Evolutionary conservation across 1,140 invertebrate genomes (phyloP).

Genomic region (Saccostrea glomerata): DNA sequence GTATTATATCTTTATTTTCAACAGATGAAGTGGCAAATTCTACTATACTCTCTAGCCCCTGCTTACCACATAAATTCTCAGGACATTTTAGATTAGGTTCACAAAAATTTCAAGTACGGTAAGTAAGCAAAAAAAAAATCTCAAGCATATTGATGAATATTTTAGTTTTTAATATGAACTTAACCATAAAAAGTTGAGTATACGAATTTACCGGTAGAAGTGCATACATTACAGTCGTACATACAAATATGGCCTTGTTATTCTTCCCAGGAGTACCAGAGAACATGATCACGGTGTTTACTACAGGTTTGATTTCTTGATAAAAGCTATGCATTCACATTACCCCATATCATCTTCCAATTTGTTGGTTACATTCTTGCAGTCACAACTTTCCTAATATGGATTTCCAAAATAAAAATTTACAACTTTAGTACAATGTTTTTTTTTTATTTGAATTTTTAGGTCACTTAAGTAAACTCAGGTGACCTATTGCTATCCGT

Average conservation of each 20-base stretch:
- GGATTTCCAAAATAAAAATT: not conserved
- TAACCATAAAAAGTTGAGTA: not conserved
- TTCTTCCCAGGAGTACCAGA: not conserved
- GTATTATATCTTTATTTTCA: not conserved
- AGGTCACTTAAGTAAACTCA: too few species aligned
- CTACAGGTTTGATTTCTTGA: not conserved
- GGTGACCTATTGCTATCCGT: too few species aligned
- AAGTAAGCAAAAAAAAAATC: not conserved
- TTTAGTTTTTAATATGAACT: not conserved
- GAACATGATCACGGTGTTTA: not conserved
- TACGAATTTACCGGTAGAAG: not conserved
- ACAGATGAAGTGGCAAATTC: constrained; percentile 6
- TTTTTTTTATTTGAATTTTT: too few species aligned
- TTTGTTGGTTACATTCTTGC: not conserved
- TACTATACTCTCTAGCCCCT: constrained; percentile 41
- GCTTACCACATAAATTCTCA: constrained; percentile 41
- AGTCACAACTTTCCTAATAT: not conserved
- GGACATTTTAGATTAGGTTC: constrained; percentile 42
- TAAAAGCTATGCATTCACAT: not conserved
- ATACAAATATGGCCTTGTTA: not conserved
- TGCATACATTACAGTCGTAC: not conserved
- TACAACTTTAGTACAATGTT: not conserved
- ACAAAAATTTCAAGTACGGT: constrained; percentile 1
- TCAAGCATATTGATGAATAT: not conserved
- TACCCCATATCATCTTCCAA: not conserved